Evolutionary conservation across 1,140 invertebrate genomes (phyloP).

Genomic region (Drosophila saltans): DNA sequence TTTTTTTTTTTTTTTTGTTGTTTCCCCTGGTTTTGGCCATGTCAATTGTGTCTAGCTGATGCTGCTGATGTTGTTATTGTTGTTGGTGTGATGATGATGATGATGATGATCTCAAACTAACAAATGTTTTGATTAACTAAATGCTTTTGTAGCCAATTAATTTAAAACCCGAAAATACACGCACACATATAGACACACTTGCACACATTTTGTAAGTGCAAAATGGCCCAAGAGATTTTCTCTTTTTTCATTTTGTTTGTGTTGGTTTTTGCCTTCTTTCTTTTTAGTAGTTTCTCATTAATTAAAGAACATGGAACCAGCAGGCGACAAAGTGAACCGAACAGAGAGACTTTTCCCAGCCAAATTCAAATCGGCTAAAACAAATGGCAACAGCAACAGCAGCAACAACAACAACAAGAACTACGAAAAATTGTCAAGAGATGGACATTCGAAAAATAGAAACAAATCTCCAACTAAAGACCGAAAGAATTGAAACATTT

Average conservation of each 20-base stretch:
- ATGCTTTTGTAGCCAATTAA: constrained; percentile 72
- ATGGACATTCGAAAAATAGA: constrained; percentile 81
- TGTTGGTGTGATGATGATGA: constrained; percentile 48
- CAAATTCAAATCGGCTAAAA: constrained; percentile 74
- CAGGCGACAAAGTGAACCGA: constrained; percentile 56
- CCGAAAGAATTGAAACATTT: constrained; percentile 81
- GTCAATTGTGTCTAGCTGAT: constrained; percentile 70
- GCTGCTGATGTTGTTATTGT: constrained; percentile 34
- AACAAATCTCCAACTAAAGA: constrained; percentile 78
- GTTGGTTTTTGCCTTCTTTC: constrained; percentile 23
- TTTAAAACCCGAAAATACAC: constrained; percentile 30
- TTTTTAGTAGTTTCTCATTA: constrained; percentile 55
- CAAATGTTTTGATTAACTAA: constrained; percentile 81
- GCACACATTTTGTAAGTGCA: constrained; percentile 58
- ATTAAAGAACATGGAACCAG: constrained; percentile 76
- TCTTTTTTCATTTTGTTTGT: constrained; percentile 42
- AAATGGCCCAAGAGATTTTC: constrained; percentile 57
- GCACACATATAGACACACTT: constrained; percentile 20
- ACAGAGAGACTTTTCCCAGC: constrained; percentile 48
- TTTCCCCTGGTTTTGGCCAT: constrained; percentile 42
- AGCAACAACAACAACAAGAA: constrained; percentile 45
- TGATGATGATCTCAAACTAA: constrained; percentile 59
- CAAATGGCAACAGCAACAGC: constrained; percentile 59
- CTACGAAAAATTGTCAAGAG: constrained; percentile 76
- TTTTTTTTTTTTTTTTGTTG: constrained; percentile 20